Percentiles rank a stretch among this genome's conserved stretches.
Conservation (phyloP, 35 echinoderm and acorn worm genomes). For the Strongylocentrotus purpuratus region DNA sequence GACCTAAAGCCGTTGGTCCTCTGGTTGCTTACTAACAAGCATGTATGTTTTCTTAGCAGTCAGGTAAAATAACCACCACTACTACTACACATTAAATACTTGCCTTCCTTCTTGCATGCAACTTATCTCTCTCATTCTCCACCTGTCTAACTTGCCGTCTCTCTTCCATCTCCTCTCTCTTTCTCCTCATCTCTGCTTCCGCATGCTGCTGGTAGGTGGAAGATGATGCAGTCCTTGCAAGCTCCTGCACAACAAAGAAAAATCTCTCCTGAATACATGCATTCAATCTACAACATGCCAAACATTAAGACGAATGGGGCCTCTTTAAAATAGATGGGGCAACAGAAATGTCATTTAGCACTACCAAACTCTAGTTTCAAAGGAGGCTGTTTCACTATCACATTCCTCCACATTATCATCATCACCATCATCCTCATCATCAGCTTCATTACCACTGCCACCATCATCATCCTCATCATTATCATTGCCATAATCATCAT, state of each 20-base stretch:
- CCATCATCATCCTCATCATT: background rate
- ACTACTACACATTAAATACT: no score
- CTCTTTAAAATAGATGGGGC: no score
- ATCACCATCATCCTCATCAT: background rate
- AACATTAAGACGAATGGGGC: no score
- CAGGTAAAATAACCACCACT: no score
- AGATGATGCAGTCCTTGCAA: conserved; percentile 53
- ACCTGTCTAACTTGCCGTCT: conserved; percentile 50
- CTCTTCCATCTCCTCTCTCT: conserved; percentile 80
- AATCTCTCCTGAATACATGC: background rate
- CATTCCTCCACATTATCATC: background rate
- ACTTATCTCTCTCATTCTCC: conserved; percentile 56
- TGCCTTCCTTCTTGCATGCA: conserved; percentile 81
- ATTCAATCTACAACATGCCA: no score
- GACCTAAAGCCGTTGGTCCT: no score
- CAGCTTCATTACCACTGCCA: background rate
- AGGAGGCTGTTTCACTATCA: no score
- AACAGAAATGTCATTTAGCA: no score
- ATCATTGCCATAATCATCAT: background rate
- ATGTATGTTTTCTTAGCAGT: no score
- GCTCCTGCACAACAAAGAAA: conserved; percentile 50
- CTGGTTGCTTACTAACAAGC: no score
- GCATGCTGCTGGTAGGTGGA: conserved; percentile 58
- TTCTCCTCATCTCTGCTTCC: conserved; percentile 71
- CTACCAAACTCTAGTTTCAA: no score